A percentile compares a stretch with the other conserved stretches of the same genome.
These are phyloP conservation scores for Anhinga rufa DNA, from an alignment of 2,113 vertebrate genomes.

Conservation along the genomic window DNA sequence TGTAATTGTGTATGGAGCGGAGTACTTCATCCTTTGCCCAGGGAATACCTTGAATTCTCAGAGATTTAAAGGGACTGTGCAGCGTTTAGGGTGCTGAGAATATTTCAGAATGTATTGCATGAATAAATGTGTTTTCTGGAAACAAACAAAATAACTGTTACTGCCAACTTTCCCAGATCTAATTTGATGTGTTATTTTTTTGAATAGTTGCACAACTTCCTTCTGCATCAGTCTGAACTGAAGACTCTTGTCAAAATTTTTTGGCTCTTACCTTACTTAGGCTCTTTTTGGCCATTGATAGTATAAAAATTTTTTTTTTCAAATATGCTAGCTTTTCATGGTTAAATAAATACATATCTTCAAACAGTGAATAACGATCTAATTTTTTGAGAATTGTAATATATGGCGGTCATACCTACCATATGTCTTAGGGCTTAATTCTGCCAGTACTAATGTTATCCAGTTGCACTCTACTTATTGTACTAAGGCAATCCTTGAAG, in stretches of 20 bases:
- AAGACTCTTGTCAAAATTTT: neutral
- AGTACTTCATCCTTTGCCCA: neutral
- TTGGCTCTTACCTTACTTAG: neutral
- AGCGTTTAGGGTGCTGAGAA: neutral
- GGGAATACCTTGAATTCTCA: neutral
- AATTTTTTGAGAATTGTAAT: neutral
- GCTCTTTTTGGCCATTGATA: neutral
- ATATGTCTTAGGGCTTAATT: neutral
- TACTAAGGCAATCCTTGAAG: neutral
- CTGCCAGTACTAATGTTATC: no score
- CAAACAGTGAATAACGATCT: neutral
- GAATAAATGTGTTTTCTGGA: neutral
- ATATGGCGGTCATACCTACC: neutral
- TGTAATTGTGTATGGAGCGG: neutral
- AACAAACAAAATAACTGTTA: neutral
- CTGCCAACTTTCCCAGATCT: neutral
- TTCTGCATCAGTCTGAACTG: neutral
- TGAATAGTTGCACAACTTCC: neutral
- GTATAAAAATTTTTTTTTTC: neutral
- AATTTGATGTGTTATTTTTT: neutral
- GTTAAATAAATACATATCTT: neutral
- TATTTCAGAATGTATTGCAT: neutral
- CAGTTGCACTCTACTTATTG: neutral
- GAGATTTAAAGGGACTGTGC: neutral
- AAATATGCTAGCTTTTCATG: neutral